Evolutionary conservation across 1,140 invertebrate genomes (phyloP).

Genomic region (Caerostris extrusa): DNA sequence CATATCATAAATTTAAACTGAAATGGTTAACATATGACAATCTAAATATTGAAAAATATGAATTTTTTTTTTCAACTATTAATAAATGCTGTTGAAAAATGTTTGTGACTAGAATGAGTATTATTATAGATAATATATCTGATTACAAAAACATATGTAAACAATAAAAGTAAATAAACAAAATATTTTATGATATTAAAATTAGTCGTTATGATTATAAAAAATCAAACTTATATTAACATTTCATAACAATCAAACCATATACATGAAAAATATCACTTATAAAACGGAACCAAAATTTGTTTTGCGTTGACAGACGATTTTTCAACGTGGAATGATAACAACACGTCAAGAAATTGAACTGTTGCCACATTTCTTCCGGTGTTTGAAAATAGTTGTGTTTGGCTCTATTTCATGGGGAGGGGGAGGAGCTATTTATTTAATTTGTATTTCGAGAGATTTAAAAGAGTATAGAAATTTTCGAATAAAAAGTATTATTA

Average conservation of each 20-base stretch:
- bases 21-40: no score
- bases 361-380: constrained; percentile 41
- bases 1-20: no score
- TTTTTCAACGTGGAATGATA: constrained; percentile 69
- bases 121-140: background rate
- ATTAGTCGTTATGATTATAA: no score
- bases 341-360: constrained; percentile 65
- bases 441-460: no score
- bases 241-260: background rate
- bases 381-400: background rate
- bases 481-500: no score
- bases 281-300: background rate
- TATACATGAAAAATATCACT: no score
- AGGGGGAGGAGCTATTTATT: no score
- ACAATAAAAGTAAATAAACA: background rate
- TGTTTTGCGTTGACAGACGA: constrained; percentile 74
- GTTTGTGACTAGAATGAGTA: no score
- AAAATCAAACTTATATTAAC: background rate
- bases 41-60: no score
- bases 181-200: background rate
- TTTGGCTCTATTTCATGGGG: background rate
- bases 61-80: no score
- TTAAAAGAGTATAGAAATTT: no score
- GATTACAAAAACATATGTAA: background rate
- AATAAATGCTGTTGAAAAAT: no score